Percentiles rank a stretch among this genome's conserved stretches.
Evolutionary conservation across 2,797 vertebrate species (phyloP).

Genomic region (Anguilla obscura): DNA sequence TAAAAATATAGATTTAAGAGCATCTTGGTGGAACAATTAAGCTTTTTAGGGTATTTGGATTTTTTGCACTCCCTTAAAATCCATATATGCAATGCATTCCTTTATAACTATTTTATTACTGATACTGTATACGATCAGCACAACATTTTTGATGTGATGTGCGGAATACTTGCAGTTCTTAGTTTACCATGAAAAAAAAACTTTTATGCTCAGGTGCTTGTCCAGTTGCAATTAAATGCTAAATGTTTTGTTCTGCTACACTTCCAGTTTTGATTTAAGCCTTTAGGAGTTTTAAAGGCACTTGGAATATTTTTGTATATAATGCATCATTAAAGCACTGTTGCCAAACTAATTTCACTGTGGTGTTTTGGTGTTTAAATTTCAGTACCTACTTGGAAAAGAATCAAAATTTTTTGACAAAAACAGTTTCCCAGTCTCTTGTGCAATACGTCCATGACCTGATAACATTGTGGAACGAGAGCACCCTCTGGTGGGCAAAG

Average conservation of each 20-base stretch:
- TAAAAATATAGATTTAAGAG: neutral
- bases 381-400: neutral
- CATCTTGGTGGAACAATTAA: neutral
- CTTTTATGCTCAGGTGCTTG: neutral
- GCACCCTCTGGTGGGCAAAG: neutral
- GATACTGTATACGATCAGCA: neutral
- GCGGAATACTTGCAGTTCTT: neutral
- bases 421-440: neutral
- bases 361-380: neutral
- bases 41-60: neutral
- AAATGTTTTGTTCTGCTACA: neutral
- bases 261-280: neutral
- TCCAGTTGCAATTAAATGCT: neutral
- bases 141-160: neutral
- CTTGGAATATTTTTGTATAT: neutral
- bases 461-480: neutral
- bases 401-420: neutral
- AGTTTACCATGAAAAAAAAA: neutral
- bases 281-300: neutral
- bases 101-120: neutral
- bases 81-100: neutral
- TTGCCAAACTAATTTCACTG: neutral
- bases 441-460: neutral
- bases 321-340: neutral
- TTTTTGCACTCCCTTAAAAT: neutral